Evolutionary conservation across 2,113 vertebrate genomes (phyloP).

Genomic region (Tupaia tana): DNA sequence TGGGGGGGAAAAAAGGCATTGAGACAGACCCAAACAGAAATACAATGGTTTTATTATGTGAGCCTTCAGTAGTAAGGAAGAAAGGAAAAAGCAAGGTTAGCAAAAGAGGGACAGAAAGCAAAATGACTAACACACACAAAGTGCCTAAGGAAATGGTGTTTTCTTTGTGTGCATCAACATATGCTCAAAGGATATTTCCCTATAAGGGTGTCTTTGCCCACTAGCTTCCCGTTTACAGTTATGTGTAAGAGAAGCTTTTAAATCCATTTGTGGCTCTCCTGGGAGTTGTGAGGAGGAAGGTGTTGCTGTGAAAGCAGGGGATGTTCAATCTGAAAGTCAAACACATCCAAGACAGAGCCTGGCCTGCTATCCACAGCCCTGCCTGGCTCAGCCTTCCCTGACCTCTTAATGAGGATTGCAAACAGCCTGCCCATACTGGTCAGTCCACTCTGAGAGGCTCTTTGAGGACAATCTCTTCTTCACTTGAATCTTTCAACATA

Average conservation of each 20-base stretch:
- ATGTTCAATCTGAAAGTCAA: conserved; percentile 37
- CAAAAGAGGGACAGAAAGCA: conserved; percentile 55
- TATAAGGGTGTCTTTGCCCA: conserved; percentile 65
- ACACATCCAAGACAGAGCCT: neutral
- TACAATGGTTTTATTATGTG: conserved; percentile 71
- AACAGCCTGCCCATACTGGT: neutral
- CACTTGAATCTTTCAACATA: neutral
- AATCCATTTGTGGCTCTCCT: conserved; percentile 40
- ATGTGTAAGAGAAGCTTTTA: conserved; percentile 70
- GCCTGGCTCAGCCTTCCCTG: neutral
- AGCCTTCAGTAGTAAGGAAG: conserved; percentile 57
- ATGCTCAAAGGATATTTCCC: conserved; percentile 66
- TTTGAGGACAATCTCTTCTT: neutral
- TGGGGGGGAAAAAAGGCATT: neutral
- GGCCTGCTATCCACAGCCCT: neutral
- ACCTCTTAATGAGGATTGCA: neutral
- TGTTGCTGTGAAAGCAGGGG: conserved; percentile 52
- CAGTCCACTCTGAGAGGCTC: neutral
- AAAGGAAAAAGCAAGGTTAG: conserved; percentile 70
- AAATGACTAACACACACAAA: conserved; percentile 30
- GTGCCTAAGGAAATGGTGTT: conserved; percentile 62
- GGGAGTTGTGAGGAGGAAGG: conserved; percentile 63
- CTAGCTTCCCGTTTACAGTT: conserved; percentile 58
- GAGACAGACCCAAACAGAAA: conserved; percentile 65
- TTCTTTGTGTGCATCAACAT: conserved; percentile 64